These are phyloP conservation scores for Bombycilla garrulus DNA, from an alignment of 2,113 vertebrate species.

Conservation along the genomic window DNA sequence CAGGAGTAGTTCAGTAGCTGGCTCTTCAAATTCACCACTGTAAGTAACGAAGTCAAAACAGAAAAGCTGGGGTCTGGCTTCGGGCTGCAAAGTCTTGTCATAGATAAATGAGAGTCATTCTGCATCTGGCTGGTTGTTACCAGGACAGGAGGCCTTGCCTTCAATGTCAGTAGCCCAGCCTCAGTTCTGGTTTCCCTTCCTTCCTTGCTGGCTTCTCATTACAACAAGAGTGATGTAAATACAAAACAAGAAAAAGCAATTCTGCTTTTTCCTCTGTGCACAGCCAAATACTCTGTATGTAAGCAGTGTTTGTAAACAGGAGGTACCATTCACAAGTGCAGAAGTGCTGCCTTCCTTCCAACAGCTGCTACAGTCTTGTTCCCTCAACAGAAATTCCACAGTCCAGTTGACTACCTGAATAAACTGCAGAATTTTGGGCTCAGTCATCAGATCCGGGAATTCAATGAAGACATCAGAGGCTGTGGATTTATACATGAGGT, in stretches of 20 bases:
- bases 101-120: not conserved
- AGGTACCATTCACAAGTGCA: not conserved
- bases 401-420: not conserved
- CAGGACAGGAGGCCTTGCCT: not conserved
- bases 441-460: not conserved
- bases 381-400: not conserved
- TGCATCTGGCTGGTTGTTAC: not conserved
- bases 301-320: not conserved
- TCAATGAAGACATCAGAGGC: not conserved
- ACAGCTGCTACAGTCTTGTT: not conserved
- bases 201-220: not conserved
- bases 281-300: not conserved
- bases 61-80: not conserved
- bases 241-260: not conserved
- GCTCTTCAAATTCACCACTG: not conserved
- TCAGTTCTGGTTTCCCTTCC: not conserved
- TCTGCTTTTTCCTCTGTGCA: not conserved
- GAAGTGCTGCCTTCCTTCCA: not conserved
- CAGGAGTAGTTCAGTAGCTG: not conserved
- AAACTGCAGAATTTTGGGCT: not conserved
- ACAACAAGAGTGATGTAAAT: not conserved
- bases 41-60: not conserved
- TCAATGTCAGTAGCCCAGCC: not conserved
- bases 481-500: not conserved
- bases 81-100: not conserved